These are phyloP conservation scores for Zaprionus bogoriensis DNA, from an alignment of 2,888 invertebrate genomes.

Conservation along the genomic window DNA sequence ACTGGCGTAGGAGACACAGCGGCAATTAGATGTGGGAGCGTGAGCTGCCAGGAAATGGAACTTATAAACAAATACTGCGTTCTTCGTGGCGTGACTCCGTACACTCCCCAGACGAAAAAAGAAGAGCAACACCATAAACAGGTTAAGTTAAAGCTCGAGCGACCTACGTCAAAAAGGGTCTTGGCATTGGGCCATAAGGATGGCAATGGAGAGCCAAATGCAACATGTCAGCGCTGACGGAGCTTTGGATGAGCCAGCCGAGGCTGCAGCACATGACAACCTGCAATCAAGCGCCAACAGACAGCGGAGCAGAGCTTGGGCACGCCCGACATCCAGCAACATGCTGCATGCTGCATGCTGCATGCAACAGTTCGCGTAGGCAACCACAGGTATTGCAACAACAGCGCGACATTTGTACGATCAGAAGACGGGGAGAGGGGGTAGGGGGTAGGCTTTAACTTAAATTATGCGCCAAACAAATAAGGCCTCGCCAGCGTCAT, in stretches of 20 bases:
- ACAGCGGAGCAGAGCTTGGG: constrained; percentile 21
- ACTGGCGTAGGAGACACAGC: not conserved
- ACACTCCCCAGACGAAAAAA: constrained; percentile 18
- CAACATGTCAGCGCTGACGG: constrained; percentile 54
- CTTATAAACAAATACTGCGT: not conserved
- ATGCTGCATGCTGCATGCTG: constrained; percentile 34
- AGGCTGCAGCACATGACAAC: constrained; percentile 65
- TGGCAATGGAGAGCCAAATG: constrained; percentile 19
- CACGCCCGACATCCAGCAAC: constrained; percentile 28
- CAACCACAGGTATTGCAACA: constrained; percentile 46
- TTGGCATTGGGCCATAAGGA: constrained; percentile 23
- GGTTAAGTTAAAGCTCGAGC: constrained; percentile 48
- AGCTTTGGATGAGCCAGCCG: constrained; percentile 36
- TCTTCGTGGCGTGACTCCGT: constrained; percentile 1
- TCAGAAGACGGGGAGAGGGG: not conserved
- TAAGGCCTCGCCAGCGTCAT: constrained; percentile 67
- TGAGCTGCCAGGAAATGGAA: constrained; percentile 2
- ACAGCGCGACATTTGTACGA: constrained; percentile 59
- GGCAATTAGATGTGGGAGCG: constrained; percentile 34
- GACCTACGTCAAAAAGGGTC: constrained; percentile 71
- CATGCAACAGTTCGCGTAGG: constrained; percentile 42
- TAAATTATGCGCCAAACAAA: constrained; percentile 76
- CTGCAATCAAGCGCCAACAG: constrained; percentile 71
- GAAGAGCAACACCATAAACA: constrained; percentile 36
- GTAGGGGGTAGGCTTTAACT: constrained; percentile 43